Base-by-base conservation (phyloP, 1,140 invertebrate genomes). In the Metopolophium dirhodum region DNA sequence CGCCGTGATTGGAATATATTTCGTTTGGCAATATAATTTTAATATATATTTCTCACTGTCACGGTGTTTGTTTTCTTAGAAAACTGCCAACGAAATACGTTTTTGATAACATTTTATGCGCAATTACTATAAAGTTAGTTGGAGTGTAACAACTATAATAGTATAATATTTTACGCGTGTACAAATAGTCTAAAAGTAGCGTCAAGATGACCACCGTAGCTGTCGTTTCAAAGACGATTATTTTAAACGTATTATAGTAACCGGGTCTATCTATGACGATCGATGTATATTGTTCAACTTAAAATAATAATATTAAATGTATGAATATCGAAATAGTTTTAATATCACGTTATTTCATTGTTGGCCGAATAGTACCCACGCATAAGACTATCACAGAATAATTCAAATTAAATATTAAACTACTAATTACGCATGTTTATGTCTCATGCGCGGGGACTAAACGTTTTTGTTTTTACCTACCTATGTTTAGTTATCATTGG, bases 361-460 rank as follows among this genome's bases (percentile, higher is more conserved):
- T n/a, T n/a, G 0, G 11, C 0, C 11, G 1, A 35, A 7, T n/a
- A 77, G 18, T 77, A n/a, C n/a, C 30, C n/a, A n/a, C 0, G 0
- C 6, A 77, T 23, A n/a, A 18, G 6, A 77, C n/a, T 77, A n/a
- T 4, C 61, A 77, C 18, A 77, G 14, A 35, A 77, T 77, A 77
- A n/a, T 68, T 68, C 3, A 68, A 68, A 68, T n/a, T 30, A 68
- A 68, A 68, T 77, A 18, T n/a, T n/a, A n/a, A 35, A 77, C 6
- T 77, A n/a, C 14, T n/a, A 4, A 18, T 7, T n/a, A 77, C 2
- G n/a, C 18, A 77, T 14, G 30, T n/a, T 68, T n/a, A 68, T 77
- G 0, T 77, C 30, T 41, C 41, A 41, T 41, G 22, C 0, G 14
- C 18, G 7, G 14, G 6, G 2, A 0, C 14, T 77, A 18, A n/a